phyloP scores from a whole-genome alignment of 2,113 vertebrate species.

The Amia ocellicauda region DNA sequence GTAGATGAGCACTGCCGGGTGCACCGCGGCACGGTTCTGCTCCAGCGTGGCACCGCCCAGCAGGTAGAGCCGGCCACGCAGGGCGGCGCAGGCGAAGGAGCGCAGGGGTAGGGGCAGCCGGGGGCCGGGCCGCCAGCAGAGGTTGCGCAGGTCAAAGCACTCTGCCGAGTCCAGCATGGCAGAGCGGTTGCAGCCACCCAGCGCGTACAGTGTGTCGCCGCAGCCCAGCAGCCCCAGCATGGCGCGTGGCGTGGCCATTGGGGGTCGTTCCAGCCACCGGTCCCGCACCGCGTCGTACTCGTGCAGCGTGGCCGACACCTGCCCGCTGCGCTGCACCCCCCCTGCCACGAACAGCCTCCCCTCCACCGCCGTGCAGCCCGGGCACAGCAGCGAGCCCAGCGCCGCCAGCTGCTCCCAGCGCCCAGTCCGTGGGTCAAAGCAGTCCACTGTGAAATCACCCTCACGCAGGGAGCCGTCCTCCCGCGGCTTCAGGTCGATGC shows the following conservation, averaged over 20 bases:
- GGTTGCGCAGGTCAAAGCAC: slow-evolving; percentile 51
- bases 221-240: slow-evolving; percentile 72
- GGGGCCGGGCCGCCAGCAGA: slow-evolving; percentile 40
- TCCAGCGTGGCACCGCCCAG: slow-evolving; percentile 72
- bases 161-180: slow-evolving; percentile 63
- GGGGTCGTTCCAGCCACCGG: slow-evolving; percentile 63
- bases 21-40: slow-evolving; percentile 67
- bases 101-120: slow-evolving; percentile 50
- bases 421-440: slow-evolving; percentile 70
- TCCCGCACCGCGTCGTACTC: slow-evolving; percentile 69
- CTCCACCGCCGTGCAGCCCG: slow-evolving; percentile 66
- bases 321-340: slow-evolving; percentile 62
- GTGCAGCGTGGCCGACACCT: slow-evolving; percentile 66
- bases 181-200: slow-evolving; percentile 69
- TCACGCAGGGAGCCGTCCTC: slow-evolving; percentile 57
- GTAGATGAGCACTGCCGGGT: slow-evolving; percentile 74
- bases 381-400: slow-evolving; percentile 65
- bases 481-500: slow-evolving; percentile 68
- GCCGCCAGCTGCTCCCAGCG: slow-evolving; percentile 74
- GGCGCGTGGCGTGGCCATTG: slow-evolving; percentile 61
- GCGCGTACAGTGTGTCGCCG: slow-evolving; percentile 61
- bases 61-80: slow-evolving; percentile 69
- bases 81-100: slow-evolving; percentile 60
- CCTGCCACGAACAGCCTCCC: slow-evolving; percentile 71
- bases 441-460: slow-evolving; percentile 66